Evolutionary conservation across 2,888 invertebrate genomes (phyloP), one percentile per base, ranked within the genome.

Genomic region (Cylindroiulus punctatus): DNA sequence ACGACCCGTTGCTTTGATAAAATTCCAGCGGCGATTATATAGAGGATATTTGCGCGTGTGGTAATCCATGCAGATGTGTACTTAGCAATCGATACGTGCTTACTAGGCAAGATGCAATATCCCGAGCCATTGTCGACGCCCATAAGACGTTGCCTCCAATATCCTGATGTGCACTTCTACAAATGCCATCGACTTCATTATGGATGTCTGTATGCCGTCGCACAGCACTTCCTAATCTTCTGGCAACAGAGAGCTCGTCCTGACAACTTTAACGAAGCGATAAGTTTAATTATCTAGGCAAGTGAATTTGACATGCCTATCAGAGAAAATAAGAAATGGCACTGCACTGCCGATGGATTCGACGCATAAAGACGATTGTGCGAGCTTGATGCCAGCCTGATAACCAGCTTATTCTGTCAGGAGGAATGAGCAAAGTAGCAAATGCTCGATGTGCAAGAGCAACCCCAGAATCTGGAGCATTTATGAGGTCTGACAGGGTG

Each of bases 21-120:
- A 22, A 26, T 65, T 65, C 65, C 65, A 65, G 12, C 26, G n/a
- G 26, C 65, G 65, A 65, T 65, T 65, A 65, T 65, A 26, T 26
- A 65, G 65, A 26, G 26, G 65, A 65, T 65, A 65, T 65, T 22
- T 65, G 65, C 12, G 65, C 65, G 8, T 12, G 65, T n/a, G 4
- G 65, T 65, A 65, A 65, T 65, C 65, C 65, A 26, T 65, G 65
- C 65, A 26, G 65, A 65, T 65, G 65, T 65, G 65, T 65, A 26
- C 65, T 65, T 65, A 65, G 26, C 65, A 65, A 65, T 65, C 65
- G 65, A 65, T 65, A 65, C 65, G 65, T 65, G 65, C 65, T 65
- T 65, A 65, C 65, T 65, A 65, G 65, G 65, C 65, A 65, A 65
- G 65, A 65, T 26, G 65, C 65, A 65, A 7, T 65, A 65, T 65